Evolutionary conservation across 2,797 vertebrate species (phyloP), one percentile per base, ranked within the genome.

Genomic region (Cyprinodon diabolis): DNA sequence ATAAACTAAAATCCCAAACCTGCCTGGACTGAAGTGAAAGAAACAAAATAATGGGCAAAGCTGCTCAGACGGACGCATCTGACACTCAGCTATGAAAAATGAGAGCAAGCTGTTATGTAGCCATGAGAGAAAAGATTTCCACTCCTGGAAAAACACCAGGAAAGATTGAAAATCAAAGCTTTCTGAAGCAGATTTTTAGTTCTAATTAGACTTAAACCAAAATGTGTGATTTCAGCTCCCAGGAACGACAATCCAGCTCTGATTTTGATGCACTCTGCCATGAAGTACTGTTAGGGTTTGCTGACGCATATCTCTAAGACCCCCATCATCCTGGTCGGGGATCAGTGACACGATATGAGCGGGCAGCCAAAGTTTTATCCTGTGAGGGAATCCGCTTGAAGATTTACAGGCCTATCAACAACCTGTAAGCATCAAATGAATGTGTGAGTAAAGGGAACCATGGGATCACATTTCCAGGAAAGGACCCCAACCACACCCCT

Each of bases 71-170:
- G 69, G 57, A 77, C 51, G 56, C 47, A 62, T 77, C 78, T 84
- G 72, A 86, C 87, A 90, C 85, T 78, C 86, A 82, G 57, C 56
- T 82, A 81, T 58, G 75, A 87, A 89, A 90, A 87, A 73, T 86
- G 76, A 89, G 79, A 88, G 81, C 77, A 85, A 90, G 80, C 86
- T 85, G 82, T 78, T 72, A 86, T 82, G 67, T 55, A 23, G 9
- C 23, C 51, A 74, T 57, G 13, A 83, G 25, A 74, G 71, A 69
- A 76, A 57, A 69, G n/a, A 75, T 60, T 62, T 72, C 12, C 21
- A 69, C 77, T 70, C 12, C 62, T 75, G 73, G 63, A 89, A 90
- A 84, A 75, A 75, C 0, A 79, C 72, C 30, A 71, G 35, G 43
- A 35, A 57, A 37, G 52, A 57, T 56, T 70, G 3, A 71, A 81